Conservation (phyloP, 1,140 invertebrate genomes). For the Aphaenogaster ashmeadi region DNA sequence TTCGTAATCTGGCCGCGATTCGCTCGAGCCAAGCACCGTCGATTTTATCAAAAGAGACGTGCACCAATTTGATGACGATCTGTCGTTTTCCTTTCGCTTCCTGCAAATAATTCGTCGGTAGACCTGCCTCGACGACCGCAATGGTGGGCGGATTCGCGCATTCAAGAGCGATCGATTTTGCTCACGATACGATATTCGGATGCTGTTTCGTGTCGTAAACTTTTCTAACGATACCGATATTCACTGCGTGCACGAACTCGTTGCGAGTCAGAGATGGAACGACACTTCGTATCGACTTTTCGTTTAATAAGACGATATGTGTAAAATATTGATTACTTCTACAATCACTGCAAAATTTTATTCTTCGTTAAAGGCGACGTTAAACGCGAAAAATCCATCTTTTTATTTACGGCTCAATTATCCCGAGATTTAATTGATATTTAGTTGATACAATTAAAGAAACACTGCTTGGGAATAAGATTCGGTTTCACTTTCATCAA, state of each 20-base stretch:
- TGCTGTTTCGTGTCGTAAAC: background rate
- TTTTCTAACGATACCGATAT: slow-evolving; percentile 38
- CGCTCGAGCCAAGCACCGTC: slow-evolving; percentile 5
- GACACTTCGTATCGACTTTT: background rate
- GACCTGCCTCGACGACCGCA: slow-evolving; percentile 63
- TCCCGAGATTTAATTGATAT: background rate
- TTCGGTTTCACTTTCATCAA: background rate
- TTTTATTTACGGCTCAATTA: background rate
- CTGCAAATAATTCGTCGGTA: slow-evolving; percentile 40
- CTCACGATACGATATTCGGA: background rate
- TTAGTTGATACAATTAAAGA: background rate
- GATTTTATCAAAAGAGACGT: background rate
- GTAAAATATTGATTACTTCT: background rate
- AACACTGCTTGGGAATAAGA: background rate
- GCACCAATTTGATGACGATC: slow-evolving; percentile 1
- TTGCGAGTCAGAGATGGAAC: slow-evolving; percentile 39
- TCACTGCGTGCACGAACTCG: slow-evolving; percentile 30
- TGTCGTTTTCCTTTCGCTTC: background rate
- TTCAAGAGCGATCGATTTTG: slow-evolving; percentile 15
- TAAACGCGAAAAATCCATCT: too few relatives aligned
- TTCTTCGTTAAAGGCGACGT: background rate
- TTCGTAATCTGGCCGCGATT: slow-evolving; percentile 26
- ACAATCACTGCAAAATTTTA: background rate
- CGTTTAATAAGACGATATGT: background rate
- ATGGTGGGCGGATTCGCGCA: slow-evolving; percentile 61